Evolutionary conservation across 92 coral and sea anemone species (phyloP).

Genomic region (Phenganax subtilis): DNA sequence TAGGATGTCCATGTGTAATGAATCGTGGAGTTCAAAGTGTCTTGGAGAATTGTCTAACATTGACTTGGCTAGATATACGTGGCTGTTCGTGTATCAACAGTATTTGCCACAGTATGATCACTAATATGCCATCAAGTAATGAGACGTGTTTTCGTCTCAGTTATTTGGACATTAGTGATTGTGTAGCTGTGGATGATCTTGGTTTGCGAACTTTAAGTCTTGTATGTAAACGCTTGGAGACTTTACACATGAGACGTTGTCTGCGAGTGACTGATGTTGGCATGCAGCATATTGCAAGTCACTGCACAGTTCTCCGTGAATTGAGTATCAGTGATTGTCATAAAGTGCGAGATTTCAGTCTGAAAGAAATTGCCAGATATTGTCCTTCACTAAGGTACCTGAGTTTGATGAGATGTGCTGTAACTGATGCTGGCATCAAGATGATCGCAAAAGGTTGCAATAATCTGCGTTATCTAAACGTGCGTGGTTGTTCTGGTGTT

Average conservation of each 20-base stretch:
- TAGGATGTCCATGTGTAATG: conserved; percentile 85
- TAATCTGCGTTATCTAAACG: conserved; percentile 75
- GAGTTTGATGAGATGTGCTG: conserved; percentile 93
- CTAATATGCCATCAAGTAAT: conserved; percentile 73
- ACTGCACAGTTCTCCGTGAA: conserved; percentile 71
- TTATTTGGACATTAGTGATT: conserved; percentile 86
- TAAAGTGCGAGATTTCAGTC: conserved; percentile 89
- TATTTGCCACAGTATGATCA: conserved; percentile 63
- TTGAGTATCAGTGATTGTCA: conserved; percentile 93
- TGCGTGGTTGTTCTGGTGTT: conserved; percentile 89
- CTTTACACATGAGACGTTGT: conserved; percentile 81
- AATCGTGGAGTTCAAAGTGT: conserved; percentile 88
- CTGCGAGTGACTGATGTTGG: conserved; percentile 90
- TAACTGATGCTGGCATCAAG: conserved; percentile 90
- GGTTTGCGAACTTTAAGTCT: conserved; percentile 81
- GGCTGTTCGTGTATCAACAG: conserved; percentile 91
- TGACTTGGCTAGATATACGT: conserved; percentile 59
- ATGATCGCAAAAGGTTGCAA: conserved; percentile 90
- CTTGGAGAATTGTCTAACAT: conserved; percentile 61
- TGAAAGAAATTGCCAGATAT: conserved; percentile 76
- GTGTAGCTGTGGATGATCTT: conserved; percentile 96
- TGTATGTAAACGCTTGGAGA: conserved; percentile 75
- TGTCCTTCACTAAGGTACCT: conserved; percentile 71
- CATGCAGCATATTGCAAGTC: conserved; percentile 80
- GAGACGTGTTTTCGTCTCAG: conserved; percentile 64